Conservation (phyloP, 2,797 vertebrate genomes). For the Intellagama lesueurii region DNA sequence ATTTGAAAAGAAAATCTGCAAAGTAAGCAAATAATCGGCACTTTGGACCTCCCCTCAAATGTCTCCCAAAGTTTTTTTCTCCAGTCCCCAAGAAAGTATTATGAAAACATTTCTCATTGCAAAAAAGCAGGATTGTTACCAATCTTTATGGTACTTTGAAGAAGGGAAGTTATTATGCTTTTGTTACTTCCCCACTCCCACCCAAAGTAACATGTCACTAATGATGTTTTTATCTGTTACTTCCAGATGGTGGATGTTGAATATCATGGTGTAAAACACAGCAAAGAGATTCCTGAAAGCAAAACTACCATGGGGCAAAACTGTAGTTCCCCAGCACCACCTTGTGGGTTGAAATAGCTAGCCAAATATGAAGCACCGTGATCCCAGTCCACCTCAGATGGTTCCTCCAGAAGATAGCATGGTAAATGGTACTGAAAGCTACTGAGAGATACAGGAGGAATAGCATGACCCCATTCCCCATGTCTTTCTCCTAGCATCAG, state of each 20-base stretch:
- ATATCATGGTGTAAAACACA: background rate
- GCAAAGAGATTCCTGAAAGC: background rate
- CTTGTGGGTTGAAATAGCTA: background rate
- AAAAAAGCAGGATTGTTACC: background rate
- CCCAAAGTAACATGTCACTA: background rate
- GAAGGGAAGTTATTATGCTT: background rate
- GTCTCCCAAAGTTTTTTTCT: background rate
- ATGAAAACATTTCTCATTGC: background rate
- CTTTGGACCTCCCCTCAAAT: background rate
- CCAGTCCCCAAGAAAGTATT: background rate
- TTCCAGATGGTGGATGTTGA: background rate
- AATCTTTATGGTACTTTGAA: background rate
- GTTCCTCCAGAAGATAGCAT: background rate
- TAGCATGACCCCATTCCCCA: background rate
- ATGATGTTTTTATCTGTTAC: background rate
- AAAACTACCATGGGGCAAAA: background rate
- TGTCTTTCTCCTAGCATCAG: background rate
- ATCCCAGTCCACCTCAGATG: background rate
- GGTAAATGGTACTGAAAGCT: background rate
- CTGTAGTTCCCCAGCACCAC: background rate
- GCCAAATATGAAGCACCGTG: background rate
- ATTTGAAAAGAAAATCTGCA: no score
- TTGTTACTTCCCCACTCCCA: background rate
- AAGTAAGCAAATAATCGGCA: background rate
- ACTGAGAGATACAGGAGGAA: background rate